A percentile compares a stretch with the other conserved stretches of the same genome.
These are phyloP conservation scores for Pachyuromys duprasi DNA, from an alignment of 2,797 vertebrate species.

Conservation along the genomic window DNA sequence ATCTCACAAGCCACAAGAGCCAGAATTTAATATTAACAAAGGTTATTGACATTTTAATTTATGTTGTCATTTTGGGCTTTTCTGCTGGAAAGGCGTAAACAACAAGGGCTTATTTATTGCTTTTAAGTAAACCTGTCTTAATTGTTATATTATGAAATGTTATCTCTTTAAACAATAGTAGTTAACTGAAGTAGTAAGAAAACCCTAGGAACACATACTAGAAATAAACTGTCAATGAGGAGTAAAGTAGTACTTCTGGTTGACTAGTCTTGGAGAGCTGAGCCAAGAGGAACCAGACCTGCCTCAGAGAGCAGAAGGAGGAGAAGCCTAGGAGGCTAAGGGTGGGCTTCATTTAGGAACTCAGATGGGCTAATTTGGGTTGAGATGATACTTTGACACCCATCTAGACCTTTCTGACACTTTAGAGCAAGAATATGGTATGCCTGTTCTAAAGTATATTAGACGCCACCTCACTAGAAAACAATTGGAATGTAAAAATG, in stretches of 20 bases:
- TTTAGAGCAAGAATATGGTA: background rate
- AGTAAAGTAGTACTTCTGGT: background rate
- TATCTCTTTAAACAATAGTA: background rate
- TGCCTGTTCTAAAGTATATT: background rate
- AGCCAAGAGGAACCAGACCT: background rate
- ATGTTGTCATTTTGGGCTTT: background rate
- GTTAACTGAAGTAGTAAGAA: background rate
- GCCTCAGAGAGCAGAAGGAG: background rate
- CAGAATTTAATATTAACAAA: background rate
- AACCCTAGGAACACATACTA: background rate
- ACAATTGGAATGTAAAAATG: background rate
- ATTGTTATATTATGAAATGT: background rate
- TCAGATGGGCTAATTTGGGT: background rate
- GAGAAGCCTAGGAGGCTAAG: background rate
- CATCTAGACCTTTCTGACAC: background rate
- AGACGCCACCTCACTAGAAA: background rate
- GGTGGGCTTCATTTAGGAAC: background rate
- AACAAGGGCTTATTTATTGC: background rate
- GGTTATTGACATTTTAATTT: background rate
- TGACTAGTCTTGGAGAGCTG: background rate
- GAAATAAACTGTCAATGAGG: background rate
- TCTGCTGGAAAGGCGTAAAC: background rate
- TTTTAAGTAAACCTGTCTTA: background rate
- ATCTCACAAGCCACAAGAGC: background rate
- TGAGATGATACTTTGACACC: background rate